phyloP scores from a whole-genome alignment of 2,888 invertebrate species.

The Pyrrhia umbra region DNA sequence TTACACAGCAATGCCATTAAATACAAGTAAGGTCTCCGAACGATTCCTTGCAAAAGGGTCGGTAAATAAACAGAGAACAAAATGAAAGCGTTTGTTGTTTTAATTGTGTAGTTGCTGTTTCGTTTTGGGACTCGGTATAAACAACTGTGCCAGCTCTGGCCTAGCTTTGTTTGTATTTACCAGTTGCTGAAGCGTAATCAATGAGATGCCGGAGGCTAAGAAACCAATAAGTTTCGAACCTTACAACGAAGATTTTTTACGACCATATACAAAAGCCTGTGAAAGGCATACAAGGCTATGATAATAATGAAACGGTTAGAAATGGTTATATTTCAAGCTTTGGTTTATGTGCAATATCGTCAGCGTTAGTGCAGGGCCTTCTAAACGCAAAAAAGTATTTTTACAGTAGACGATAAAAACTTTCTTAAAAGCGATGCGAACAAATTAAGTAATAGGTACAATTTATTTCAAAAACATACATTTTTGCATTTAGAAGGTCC shows the following conservation, averaged over 20 bases:
- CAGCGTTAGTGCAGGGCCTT: no score
- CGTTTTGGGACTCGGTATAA: conserved; percentile 38
- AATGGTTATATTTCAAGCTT: no score
- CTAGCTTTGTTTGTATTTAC: conserved; percentile 19
- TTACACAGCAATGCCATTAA: conserved; percentile 24
- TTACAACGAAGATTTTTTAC: not conserved
- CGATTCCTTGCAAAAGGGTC: conserved; percentile 40
- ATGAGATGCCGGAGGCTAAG: conserved; percentile 12
- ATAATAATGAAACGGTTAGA: no score
- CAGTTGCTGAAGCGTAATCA: conserved; percentile 14
- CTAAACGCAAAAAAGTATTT: no score
- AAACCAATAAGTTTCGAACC: not conserved
- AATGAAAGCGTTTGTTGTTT: conserved; percentile 53
- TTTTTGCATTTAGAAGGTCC: no score
- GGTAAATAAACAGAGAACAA: conserved; percentile 39
- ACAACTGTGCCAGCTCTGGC: conserved; percentile 16
- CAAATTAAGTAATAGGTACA: no score
- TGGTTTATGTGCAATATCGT: no score
- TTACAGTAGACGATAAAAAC: no score
- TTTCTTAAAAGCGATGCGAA: no score
- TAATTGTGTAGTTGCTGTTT: conserved; percentile 46
- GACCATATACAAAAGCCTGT: no score
- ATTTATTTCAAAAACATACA: no score
- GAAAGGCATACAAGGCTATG: no score
- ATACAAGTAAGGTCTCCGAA: conserved; percentile 17